phyloP scores from a whole-genome alignment of 2,888 invertebrate species.

The Zygothrica quintamaculata region DNA sequence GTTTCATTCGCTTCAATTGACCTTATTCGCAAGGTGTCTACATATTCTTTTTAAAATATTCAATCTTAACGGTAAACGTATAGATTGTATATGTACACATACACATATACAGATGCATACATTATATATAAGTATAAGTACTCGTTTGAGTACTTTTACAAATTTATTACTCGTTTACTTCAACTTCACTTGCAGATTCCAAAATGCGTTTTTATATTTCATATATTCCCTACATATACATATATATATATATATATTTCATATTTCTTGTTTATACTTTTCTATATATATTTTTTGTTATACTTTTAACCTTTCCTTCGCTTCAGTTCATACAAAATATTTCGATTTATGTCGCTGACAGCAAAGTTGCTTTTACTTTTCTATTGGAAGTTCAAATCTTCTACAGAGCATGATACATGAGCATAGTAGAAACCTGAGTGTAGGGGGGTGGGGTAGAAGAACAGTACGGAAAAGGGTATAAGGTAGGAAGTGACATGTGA shows the following conservation, averaged over 20 bases:
- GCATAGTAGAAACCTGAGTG: background rate
- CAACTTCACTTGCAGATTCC: constrained; percentile 18
- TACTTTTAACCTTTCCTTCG: constrained; percentile 26
- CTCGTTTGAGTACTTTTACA: too few relatives aligned
- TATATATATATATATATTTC: background rate
- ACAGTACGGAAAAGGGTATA: too few relatives aligned
- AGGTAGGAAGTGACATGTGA: background rate
- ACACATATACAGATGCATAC: background rate
- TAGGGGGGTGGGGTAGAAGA: background rate
- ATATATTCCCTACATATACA: background rate
- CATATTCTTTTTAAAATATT: constrained; percentile 32
- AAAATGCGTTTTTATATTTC: constrained; percentile 11
- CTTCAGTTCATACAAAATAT: constrained; percentile 45
- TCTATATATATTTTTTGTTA: constrained; percentile 20
- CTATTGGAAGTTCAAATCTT: constrained; percentile 26
- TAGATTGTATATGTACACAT: background rate
- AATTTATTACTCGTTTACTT: background rate
- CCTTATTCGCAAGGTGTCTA: constrained; percentile 66
- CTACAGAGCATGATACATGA: background rate
- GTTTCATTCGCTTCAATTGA: constrained; percentile 61
- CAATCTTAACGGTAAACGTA: constrained; percentile 18
- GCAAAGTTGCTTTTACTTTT: constrained; percentile 30
- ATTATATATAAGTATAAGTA: background rate
- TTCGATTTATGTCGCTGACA: constrained; percentile 45
- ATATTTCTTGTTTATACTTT: constrained; percentile 13